Evolutionary conservation across 1,140 invertebrate species (phyloP).

Genomic region (Hesperophylax magnus): DNA sequence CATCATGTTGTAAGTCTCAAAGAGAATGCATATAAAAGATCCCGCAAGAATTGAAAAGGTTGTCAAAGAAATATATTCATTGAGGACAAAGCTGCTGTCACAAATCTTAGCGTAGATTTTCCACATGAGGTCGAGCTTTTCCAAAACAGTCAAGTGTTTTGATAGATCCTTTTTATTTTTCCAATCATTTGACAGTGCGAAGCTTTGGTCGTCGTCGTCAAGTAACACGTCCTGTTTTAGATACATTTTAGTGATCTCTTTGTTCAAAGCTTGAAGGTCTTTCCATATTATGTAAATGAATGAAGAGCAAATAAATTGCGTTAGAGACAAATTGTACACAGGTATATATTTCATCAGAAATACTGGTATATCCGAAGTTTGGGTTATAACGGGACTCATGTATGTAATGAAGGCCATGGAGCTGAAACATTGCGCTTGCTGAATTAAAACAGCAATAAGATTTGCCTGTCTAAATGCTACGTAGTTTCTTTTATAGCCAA

Average conservation of each 20-base stretch:
- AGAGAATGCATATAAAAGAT: neutral
- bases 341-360: neutral
- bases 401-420: neutral
- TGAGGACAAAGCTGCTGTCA: neutral
- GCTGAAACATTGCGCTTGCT: neutral
- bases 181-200: too few species aligned
- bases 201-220: too few species aligned
- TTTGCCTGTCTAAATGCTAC: neutral
- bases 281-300: neutral
- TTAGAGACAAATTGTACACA: neutral
- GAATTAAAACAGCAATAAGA: neutral
- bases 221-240: neutral
- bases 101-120: conserved; percentile 8
- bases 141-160: neutral
- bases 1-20: neutral
- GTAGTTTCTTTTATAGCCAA: neutral
- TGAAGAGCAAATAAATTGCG: neutral
- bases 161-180: neutral
- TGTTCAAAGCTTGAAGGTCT: neutral
- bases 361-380: neutral
- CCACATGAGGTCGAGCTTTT: conserved; percentile 2
- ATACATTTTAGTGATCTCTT: neutral
- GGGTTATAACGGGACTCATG: neutral
- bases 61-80: neutral
- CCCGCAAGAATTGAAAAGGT: neutral